Percentiles rank a stretch among this genome's conserved stretches.
Conservation (phyloP, 1,140 invertebrate species). For the Drosophila bipectinata region DNA sequence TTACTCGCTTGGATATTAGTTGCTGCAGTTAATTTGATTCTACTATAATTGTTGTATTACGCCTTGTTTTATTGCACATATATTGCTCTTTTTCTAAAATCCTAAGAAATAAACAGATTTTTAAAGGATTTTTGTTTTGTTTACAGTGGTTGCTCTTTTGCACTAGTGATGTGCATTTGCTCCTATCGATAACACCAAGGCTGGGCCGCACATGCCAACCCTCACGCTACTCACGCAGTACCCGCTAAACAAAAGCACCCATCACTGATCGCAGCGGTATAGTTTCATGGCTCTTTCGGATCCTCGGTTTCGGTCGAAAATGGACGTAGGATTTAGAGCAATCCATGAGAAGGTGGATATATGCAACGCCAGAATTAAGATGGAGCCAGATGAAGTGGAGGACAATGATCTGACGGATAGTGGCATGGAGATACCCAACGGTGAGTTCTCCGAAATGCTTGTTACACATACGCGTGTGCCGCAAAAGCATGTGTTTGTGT, state of each 20-base stretch:
- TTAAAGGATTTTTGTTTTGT: slow-evolving; percentile 5
- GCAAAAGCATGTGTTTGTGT: slow-evolving; percentile 6
- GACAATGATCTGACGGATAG: slow-evolving; percentile 21
- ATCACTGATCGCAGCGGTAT: slow-evolving; percentile 63
- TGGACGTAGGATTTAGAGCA: slow-evolving; percentile 20
- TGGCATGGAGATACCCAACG: slow-evolving; percentile 20
- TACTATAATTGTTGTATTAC: background rate
- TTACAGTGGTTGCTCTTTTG: slow-evolving; percentile 7
- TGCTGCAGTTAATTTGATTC: background rate
- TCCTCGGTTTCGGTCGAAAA: slow-evolving; percentile 30
- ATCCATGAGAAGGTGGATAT: slow-evolving; percentile 50
- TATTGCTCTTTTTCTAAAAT: background rate
- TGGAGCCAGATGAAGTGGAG: slow-evolving; percentile 48
- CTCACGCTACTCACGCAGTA: background rate
- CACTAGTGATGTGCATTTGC: slow-evolving; percentile 8
- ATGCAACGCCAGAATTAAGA: slow-evolving; percentile 53
- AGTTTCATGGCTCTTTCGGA: slow-evolving; percentile 39
- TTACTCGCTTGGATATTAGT: background rate
- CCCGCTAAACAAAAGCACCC: slow-evolving; percentile 21
- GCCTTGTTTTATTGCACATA: background rate
- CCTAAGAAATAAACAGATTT: background rate
- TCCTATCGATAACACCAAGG: slow-evolving; percentile 19
- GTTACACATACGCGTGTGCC: slow-evolving; percentile 20
- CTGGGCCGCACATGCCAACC: slow-evolving; percentile 5
- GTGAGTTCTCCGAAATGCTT: slow-evolving; percentile 43